Conservation (phyloP, 2,797 vertebrate species). For the Ctenopoma kingsleyae region DNA sequence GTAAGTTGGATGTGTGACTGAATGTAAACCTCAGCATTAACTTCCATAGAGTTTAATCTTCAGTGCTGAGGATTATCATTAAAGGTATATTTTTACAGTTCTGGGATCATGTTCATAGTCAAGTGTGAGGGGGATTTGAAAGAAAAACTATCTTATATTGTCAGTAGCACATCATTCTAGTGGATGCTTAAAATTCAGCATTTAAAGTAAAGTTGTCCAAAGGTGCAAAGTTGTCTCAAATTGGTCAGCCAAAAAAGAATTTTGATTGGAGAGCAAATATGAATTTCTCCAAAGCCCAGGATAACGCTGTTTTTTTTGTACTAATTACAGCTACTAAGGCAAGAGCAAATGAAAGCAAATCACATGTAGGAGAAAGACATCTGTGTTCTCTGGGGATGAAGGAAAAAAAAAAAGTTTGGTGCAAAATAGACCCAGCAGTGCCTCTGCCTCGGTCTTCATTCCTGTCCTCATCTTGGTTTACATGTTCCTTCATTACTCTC, state of each 20-base stretch:
- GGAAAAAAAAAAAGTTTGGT: constrained; percentile 50
- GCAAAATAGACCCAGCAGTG: constrained; percentile 14
- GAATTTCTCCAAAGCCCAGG: too few species aligned
- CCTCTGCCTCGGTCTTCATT: constrained; percentile 25
- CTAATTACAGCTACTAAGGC: constrained; percentile 9
- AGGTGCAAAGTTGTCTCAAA: constrained; percentile 16
- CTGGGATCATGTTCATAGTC: background rate
- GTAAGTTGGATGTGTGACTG: constrained; percentile 19
- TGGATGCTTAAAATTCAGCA: constrained; percentile 2
- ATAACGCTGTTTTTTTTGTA: too few species aligned
- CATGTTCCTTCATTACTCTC: constrained; percentile 24
- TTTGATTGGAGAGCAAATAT: background rate
- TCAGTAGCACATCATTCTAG: background rate
- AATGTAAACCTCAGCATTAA: constrained; percentile 13
- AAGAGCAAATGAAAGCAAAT: constrained; percentile 52
- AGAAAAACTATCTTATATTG: background rate
- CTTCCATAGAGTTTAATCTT: background rate
- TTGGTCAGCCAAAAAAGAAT: too few species aligned
- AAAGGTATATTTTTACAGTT: constrained; percentile 6
- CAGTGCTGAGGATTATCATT: background rate
- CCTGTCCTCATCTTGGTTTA: constrained; percentile 32
- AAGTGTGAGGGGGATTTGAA: background rate
- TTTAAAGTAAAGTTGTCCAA: constrained; percentile 14
- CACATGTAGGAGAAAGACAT: constrained; percentile 50
- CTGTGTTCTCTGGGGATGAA: constrained; percentile 37